A percentile compares a stretch with the other conserved stretches of the same genome.
Conservation (phyloP, 1,140 invertebrate genomes). For the Asobara japonica region DNA sequence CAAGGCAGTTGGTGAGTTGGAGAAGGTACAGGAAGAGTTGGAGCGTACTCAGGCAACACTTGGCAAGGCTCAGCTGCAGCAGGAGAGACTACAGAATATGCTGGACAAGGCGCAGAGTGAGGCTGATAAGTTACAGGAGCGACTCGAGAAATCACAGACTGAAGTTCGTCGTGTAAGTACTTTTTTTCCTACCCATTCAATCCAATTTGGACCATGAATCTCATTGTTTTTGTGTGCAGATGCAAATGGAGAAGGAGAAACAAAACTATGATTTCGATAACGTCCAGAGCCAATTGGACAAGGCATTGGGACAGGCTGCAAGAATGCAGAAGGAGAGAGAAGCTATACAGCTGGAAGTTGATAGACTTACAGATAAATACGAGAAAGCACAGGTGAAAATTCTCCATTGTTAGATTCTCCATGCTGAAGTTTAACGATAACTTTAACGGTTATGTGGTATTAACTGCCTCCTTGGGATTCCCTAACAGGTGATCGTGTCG, state of each 20-base stretch:
- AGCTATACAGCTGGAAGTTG: conserved; percentile 82
- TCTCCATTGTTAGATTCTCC: not conserved
- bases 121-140: conserved; percentile 89
- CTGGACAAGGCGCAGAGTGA: conserved; percentile 91
- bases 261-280: conserved; percentile 89
- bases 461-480: conserved; percentile 14
- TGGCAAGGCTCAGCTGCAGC: conserved; percentile 88
- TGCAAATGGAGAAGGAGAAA: conserved; percentile 92
- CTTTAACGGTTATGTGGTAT: not conserved
- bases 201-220: conserved; percentile 8
- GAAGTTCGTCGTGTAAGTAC: conserved; percentile 83
- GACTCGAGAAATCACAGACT: conserved; percentile 80
- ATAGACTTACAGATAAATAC: conserved; percentile 86
- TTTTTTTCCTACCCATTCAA: conserved; percentile 17
- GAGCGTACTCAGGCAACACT: conserved; percentile 88
- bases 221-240: conserved; percentile 62
- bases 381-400: conserved; percentile 84
- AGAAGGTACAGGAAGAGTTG: conserved; percentile 90
- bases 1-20: conserved; percentile 83
- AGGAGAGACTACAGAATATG: conserved; percentile 88
- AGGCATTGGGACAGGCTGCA: conserved; percentile 84
- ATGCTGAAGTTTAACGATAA: not conserved
- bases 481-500: conserved; percentile 72
- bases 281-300: conserved; percentile 89
- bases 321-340: conserved; percentile 91